These are phyloP conservation scores for Drosophila infuscata DNA, from an alignment of 2,888 invertebrate genomes.

Conservation along the genomic window DNA sequence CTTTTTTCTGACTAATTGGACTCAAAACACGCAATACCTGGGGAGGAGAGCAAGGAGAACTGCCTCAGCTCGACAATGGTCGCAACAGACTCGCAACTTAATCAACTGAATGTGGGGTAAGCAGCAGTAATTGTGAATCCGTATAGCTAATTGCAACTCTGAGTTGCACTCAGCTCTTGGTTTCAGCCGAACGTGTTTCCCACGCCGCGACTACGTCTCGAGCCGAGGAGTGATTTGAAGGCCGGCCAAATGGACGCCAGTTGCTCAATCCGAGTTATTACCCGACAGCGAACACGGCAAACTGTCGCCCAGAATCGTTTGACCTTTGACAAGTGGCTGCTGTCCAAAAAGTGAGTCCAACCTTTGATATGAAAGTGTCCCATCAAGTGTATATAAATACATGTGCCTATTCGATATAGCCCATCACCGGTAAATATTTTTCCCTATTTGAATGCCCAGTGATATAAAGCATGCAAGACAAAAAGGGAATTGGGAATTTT, in stretches of 20 bases:
- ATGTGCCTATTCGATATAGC: not conserved
- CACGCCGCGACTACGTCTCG: slow-evolving; percentile 26
- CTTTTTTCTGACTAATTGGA: not conserved
- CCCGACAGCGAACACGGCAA: slow-evolving; percentile 12
- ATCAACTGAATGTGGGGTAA: slow-evolving; percentile 2
- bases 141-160: not conserved
- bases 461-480: no score
- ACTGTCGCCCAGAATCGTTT: slow-evolving; percentile 26
- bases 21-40: slow-evolving; percentile 16
- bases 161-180: not conserved
- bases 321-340: slow-evolving; percentile 52
- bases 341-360: slow-evolving; percentile 44
- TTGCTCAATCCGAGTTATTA: not conserved
- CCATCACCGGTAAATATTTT: not conserved
- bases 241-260: not conserved
- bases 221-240: not conserved
- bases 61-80: not conserved
- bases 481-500: no score
- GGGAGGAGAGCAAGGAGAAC: not conserved
- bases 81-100: not conserved
- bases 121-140: not conserved
- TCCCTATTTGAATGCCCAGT: no score
- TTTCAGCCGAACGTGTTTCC: not conserved
- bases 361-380: not conserved
- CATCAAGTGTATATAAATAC: not conserved